Evolutionary conservation across 2,797 vertebrate genomes (phyloP).

Genomic region (Atherinosoma microstoma): DNA sequence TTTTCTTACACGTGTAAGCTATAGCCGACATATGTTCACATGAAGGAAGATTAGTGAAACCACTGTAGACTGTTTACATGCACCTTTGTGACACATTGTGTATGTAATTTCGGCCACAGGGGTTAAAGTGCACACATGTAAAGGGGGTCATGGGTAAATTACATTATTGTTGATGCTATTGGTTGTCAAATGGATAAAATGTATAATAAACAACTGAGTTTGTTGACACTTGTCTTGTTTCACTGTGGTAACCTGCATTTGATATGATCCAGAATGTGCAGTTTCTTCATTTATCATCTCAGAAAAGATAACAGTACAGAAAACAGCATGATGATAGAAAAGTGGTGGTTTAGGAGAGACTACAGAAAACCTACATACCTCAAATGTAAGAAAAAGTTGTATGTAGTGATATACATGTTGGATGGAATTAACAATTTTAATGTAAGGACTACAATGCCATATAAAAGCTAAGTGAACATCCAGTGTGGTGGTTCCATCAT

Average conservation of each 20-base stretch:
- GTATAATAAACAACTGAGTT: conserved; percentile 78
- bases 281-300: not conserved
- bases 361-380: not conserved
- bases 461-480: not conserved
- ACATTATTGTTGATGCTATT: conserved; percentile 81
- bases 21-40: conserved; percentile 46
- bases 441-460: not conserved
- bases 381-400: not conserved
- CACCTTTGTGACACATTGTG: conserved; percentile 69
- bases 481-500: not conserved
- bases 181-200: conserved; percentile 81
- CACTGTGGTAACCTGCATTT: not conserved
- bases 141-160: conserved; percentile 69
- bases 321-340: not conserved
- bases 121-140: conserved; percentile 63
- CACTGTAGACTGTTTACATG: conserved; percentile 62
- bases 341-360: not conserved
- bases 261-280: not conserved
- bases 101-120: conserved; percentile 68
- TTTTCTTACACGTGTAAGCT: conserved; percentile 42
- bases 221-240: conserved; percentile 42
- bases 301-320: not conserved
- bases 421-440: not conserved
- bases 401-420: not conserved
- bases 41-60: conserved; percentile 41